Conservation (phyloP, 1,140 invertebrate genomes). For the Philopotamus ludificatus region DNA sequence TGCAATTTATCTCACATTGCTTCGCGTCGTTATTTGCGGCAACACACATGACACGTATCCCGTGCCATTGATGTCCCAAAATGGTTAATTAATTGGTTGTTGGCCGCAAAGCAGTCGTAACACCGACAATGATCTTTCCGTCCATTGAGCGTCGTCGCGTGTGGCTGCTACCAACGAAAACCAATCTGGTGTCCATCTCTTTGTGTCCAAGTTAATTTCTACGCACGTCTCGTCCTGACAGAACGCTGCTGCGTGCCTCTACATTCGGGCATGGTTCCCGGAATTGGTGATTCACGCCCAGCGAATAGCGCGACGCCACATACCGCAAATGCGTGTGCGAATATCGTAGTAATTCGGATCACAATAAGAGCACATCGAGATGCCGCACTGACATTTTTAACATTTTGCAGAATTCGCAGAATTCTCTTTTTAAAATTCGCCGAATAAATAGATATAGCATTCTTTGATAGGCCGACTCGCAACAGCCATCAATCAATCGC, state of each 20-base stretch:
- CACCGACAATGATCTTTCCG: conserved; percentile 2
- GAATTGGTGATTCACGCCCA: not conserved
- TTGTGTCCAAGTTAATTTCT: not conserved
- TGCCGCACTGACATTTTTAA: not conserved
- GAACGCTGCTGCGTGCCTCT: not conserved
- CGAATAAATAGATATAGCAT: no score
- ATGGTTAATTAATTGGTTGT: not conserved
- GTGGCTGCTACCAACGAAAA: not conserved
- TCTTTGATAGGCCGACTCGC: no score
- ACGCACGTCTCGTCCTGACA: not conserved
- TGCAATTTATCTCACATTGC: no score
- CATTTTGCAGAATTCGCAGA: no score
- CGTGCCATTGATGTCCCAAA: not conserved
- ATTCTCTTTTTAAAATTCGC: no score
- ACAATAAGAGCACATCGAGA: not conserved
- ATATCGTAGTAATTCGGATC: not conserved
- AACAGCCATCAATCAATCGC: no score
- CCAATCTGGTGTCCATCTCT: not conserved
- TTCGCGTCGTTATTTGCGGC: no score
- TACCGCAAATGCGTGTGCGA: no score
- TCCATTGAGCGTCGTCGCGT: not conserved
- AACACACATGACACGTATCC: not conserved
- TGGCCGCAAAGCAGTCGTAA: no score
- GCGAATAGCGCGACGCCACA: not conserved
- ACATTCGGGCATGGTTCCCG: not conserved